Evolutionary conservation across 2,797 vertebrate genomes (phyloP), one percentile per base, ranked within the genome.

Genomic region (Parauchenoglanis punctatus): DNA sequence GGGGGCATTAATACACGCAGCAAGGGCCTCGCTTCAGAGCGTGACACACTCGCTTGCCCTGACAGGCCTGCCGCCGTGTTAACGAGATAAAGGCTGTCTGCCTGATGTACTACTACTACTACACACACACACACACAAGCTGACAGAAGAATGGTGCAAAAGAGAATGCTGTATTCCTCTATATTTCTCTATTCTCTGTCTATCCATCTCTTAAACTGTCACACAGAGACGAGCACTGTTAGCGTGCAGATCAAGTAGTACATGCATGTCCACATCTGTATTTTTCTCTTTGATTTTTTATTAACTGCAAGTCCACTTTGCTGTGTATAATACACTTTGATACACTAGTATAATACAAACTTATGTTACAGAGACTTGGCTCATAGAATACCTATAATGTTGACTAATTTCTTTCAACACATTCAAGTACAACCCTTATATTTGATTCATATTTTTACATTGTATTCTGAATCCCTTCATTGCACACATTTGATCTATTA

Each of bases 1-100:
- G 87, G 91, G 88, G 81, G 88, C 91, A 91, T 91, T 91, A 92
- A 93, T 91, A 93, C 89, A 89, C 68, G n/a, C 84, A 63, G 75
- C 81, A 82, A 89, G 85, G 87, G 89, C 89, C 89, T 89, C 81
- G 86, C 90, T 86, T 81, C 52, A 59, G 86, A 87, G 88, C 87
- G 80, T 82, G 73, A 90, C 87, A 81, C 83, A 81, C 85, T 84
- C 87, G 44, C 83, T 63, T 81, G 84, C 86, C 73, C 83, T 88
- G 87, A 91, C 89, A 88, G 88, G 89, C 82, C 86, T 86, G 88
- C 77, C 59, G 85, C 82, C 89, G 72, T 91, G 89, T 91, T 90
- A 91, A 92, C 87, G 82, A 92, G 89, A 91, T 91, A 91, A 92
- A 88, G 88, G 88, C 87, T 68, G 82, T 85, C 88, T 88, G 87